Base-by-base conservation (phyloP, 2,888 invertebrate species). In the Leucophenga montana region DNA sequence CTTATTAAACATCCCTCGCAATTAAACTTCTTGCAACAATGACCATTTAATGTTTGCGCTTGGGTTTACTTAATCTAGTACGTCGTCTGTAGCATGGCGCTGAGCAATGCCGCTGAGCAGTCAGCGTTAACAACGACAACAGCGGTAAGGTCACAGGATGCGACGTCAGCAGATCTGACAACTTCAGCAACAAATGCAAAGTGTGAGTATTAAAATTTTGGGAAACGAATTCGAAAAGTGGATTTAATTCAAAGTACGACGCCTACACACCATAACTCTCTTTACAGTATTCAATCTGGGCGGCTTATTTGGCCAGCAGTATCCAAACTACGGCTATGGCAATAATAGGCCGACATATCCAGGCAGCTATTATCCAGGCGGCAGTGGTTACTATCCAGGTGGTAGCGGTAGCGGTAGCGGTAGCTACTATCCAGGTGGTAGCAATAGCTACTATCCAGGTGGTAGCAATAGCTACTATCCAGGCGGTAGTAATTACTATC, bases 221-320 rank as follows among this genome's bases (percentile, higher is more conserved):
- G n/a, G n/a, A n/a, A n/a, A n/a, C n/a, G n/a, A n/a, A n/a, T n/a
- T n/a, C n/a, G n/a, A n/a, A n/a, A n/a, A n/a, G n/a, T n/a, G n/a
- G n/a, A n/a, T n/a, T n/a, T n/a, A n/a, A n/a, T n/a, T n/a, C n/a
- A n/a, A n/a, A n/a, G n/a, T n/a, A n/a, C n/a, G n/a, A n/a, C n/a
- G n/a, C n/a, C n/a, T n/a, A n/a, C n/a, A n/a, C n/a, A n/a, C n/a
- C n/a, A n/a, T n/a, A n/a, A n/a, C 27, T 27, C 27, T 27, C 27
- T 59, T 31, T 62, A 54, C 73, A 89, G 89, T 85, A 77, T 86
- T 81, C 78, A 90, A 90, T 77, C 89, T 90, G 78, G 89, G 89
- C 39, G 86, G 89, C 44, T 85, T 89, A 46, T 86, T 87, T 71
- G 85, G 85, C 14, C 77, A 80, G 14, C 77, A 80, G 69, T 71